Evolutionary conservation across 2,113 vertebrate species (phyloP), one percentile per base, ranked within the genome.

Genomic region (Pandion haliaetus): DNA sequence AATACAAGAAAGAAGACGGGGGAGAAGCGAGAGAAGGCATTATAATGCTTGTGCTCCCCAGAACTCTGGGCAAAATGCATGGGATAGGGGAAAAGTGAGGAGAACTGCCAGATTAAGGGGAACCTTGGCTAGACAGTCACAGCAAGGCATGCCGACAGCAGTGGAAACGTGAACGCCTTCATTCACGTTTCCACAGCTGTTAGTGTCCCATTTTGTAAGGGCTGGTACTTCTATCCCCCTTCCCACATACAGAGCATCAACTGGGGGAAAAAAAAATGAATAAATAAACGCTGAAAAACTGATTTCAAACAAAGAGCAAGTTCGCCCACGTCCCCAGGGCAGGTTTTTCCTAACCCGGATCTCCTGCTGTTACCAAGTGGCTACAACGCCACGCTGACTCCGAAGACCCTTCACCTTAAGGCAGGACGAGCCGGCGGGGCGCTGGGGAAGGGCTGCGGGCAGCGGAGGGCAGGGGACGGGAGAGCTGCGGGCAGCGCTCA

Each of bases 341-440:
- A 49, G 28, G 21, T 19, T 42, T 42, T 74, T 76, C 23, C 36
- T 12, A 45, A 45, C 14, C 42, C 5, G 9, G 4, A 11, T 10
- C 54, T 71, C 61, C 50, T 19, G 42, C 21, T 2, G 57, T 15
- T 28, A 19, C 14, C 62, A 8, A 15, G 76, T 5, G 38, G 25
- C 61, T 29, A 24, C 50, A 3, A 3, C 2, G 25, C 18, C 70
- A 28, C 65, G 2, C 38, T 63, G 2, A 13, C 14, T 63, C 23
- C 7, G 47, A 45, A 71, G 34, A 2, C 15, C 32, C 61, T 13
- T 4, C 11, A 5, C 1, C 3, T 0, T 5, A 28, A 13, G 23
- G 42, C 50, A 12, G 26, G 45, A n/a, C n/a, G n/a, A n/a, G n/a
- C n/a, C n/a, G n/a, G n/a, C n/a, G n/a, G n/a, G n/a, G n/a, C 16